A percentile compares a stretch with the other conserved stretches of the same genome.
Evolutionary conservation across 1,140 invertebrate species (phyloP).

Genomic region (Sitodiplosis mosellana): DNA sequence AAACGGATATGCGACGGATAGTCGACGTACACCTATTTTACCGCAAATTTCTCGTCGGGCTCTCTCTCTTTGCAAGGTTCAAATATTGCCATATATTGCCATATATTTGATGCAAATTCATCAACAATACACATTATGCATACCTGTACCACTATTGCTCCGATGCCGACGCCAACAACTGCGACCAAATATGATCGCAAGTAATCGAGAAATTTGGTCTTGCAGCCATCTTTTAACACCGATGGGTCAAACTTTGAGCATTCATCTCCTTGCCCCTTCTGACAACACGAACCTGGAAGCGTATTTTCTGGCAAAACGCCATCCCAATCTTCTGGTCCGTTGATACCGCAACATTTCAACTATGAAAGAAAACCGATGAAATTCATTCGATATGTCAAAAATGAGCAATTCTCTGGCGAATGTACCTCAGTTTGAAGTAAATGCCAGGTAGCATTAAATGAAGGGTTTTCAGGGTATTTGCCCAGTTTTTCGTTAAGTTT

Average conservation of each 20-base stretch:
- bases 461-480: slow-evolving; percentile 24
- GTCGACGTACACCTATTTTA: too few relatives aligned
- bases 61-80: too few relatives aligned
- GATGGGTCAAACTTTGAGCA: slow-evolving; percentile 5
- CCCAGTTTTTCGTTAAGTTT: slow-evolving; percentile 31
- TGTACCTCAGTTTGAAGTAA: slow-evolving; percentile 39
- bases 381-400: neutral
- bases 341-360: slow-evolving; percentile 56
- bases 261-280: slow-evolving; percentile 23
- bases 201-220: slow-evolving; percentile 34
- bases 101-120: too few relatives aligned
- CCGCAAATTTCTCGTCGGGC: too few relatives aligned
- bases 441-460: slow-evolving; percentile 37
- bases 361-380: slow-evolving; percentile 16
- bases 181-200: slow-evolving; percentile 46
- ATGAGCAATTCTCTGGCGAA: neutral
- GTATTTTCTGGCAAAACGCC: slow-evolving; percentile 31
- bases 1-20: too few relatives aligned
- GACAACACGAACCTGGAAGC: slow-evolving; percentile 53
- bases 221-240: slow-evolving; percentile 31
- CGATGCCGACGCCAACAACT: slow-evolving; percentile 53
- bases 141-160: slow-evolving; percentile 57
- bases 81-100: too few relatives aligned
- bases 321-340: slow-evolving; percentile 38
- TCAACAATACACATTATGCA: slow-evolving; percentile 3